Evolutionary conservation across 2,888 invertebrate genomes (phyloP).

Genomic region (Criorhina ranunculi): DNA sequence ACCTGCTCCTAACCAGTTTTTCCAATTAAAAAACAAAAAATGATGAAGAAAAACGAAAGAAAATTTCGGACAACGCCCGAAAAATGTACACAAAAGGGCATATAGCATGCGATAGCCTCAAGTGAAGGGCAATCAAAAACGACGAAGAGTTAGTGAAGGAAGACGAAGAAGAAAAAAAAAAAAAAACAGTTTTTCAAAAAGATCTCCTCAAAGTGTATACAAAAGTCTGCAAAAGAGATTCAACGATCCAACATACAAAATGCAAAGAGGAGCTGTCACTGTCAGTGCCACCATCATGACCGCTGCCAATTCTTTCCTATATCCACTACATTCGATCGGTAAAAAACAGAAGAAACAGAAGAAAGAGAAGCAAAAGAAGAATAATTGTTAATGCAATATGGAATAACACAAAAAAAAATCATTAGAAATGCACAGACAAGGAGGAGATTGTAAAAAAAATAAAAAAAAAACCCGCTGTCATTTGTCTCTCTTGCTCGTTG

Average conservation of each 20-base stretch:
- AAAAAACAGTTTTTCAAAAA: constrained; percentile 3
- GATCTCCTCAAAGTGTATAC: not conserved
- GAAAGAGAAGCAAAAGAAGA: not conserved
- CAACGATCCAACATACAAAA: not conserved
- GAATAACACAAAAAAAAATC: constrained; percentile 31
- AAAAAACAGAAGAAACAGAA: not conserved
- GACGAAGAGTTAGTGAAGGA: constrained; percentile 30
- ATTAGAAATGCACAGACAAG: constrained; percentile 46
- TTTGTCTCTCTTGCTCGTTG: constrained; percentile 35
- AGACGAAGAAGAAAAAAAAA: constrained; percentile 12
- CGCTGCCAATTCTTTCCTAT: constrained; percentile 28
- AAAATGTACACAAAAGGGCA: constrained; percentile 46
- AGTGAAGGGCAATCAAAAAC: constrained; percentile 56
- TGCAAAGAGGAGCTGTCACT: constrained; percentile 9
- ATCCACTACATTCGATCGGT: not conserved
- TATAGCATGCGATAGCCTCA: constrained; percentile 14
- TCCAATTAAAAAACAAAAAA: constrained; percentile 55
- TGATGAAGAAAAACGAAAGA: constrained; percentile 29
- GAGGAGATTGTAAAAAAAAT: constrained; percentile 47
- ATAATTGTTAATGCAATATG: constrained; percentile 63
- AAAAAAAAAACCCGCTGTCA: not conserved
- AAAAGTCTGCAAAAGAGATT: constrained; percentile 49
- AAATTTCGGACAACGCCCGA: constrained; percentile 71
- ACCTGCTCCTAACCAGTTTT: constrained; percentile 74
- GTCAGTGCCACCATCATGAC: not conserved